Base-by-base conservation (phyloP, 1,140 invertebrate species). In the Eueides isabella region DNA sequence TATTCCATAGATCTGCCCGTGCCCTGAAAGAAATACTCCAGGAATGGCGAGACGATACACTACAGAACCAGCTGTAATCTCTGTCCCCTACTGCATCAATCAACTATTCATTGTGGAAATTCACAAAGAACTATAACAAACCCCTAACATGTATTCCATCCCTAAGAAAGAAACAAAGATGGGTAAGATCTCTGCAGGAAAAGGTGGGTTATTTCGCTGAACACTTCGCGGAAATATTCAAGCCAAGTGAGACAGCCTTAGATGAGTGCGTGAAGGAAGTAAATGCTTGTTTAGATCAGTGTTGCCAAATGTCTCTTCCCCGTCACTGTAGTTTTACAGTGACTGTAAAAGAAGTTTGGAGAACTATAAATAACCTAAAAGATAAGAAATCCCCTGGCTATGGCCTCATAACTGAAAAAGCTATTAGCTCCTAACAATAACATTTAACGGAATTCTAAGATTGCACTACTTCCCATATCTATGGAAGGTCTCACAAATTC, bases 401-500 rank as follows among this genome's bases (percentile, higher is more conserved):
- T 23, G 48, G 23, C 12, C 48, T 61, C n/a, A 61, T 61, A n/a
- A 19, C 48, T 23, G 23, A 61, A 23, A 19, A 61, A 23, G n/a
- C 23, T 61, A 6, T 61, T 7, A 61, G 9, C 23, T 61, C 5
- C 19, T 61, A 3, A 61, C 48, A 6, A 61, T 26, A n/a, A 6
- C 23, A 11, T 61, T 23, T 23, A 61, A 61, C 26, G 26, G 5
- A 19, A 61, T 61, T 11, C 5, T 61, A 5, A 61, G 48, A 61
- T n/a, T 23, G 2, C 48, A 61, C 5, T n/a, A 61, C 48, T 61
- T 65, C 19, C 63, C 63, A 33, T 6, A 9, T 9, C 14, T 19
- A 2, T 65, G 31, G 63, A 65, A 65, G n/a, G 63, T 65, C 16
- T 65, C 33, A 9, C 29, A 65, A 63, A 31, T 63, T 16, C 16